A percentile compares a stretch with the other conserved stretches of the same genome.
phyloP scores from a whole-genome alignment of 2,888 invertebrate species.

The Tetramorium bicarinatum region DNA sequence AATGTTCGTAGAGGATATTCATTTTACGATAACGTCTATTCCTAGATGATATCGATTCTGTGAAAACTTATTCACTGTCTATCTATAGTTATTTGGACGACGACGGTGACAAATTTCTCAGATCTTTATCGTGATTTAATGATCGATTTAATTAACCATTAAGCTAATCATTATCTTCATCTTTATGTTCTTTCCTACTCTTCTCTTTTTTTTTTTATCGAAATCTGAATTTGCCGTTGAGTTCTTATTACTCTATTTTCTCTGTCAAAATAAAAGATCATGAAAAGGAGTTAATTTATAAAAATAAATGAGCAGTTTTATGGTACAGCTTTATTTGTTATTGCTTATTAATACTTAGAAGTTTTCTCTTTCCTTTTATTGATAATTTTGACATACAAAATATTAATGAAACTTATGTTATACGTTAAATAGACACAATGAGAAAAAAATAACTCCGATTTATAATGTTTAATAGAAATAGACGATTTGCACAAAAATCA shows the following conservation, averaged over 20 bases:
- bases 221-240: background rate
- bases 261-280: background rate
- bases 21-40: background rate
- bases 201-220: background rate
- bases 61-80: slow-evolving; percentile 56
- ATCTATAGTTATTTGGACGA: background rate
- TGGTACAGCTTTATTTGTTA: background rate
- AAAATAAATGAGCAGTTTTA: background rate
- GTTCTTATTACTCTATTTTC: background rate
- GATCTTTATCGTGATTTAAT: slow-evolving; percentile 29
- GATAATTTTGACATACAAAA: background rate
- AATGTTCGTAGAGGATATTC: slow-evolving; percentile 50
- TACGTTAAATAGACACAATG: background rate
- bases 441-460: background rate
- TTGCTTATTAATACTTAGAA: background rate
- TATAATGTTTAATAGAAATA: background rate
- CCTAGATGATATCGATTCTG: slow-evolving; percentile 2
- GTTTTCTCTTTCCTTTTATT: background rate
- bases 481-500: background rate
- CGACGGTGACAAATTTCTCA: slow-evolving; percentile 1
- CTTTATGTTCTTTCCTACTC: background rate
- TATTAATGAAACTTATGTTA: background rate
- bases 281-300: background rate
- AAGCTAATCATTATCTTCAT: slow-evolving; percentile 28
- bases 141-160: slow-evolving; percentile 22